A percentile compares a stretch with the other conserved stretches of the same genome.
Conservation (phyloP, 2,888 invertebrate species). For the Chirona hameri region DNA sequence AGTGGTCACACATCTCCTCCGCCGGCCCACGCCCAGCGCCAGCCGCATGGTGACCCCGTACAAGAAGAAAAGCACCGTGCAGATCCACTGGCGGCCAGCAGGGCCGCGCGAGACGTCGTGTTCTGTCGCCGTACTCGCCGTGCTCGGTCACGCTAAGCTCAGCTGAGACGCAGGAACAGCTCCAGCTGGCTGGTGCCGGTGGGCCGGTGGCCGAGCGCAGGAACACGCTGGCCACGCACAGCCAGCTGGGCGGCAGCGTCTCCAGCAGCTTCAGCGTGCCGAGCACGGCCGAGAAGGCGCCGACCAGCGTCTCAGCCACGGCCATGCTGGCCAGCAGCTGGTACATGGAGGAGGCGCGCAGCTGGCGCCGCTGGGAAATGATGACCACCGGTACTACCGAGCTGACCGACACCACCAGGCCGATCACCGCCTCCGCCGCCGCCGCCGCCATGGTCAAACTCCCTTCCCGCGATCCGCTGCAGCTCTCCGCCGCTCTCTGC, state of each 20-base stretch:
- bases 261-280: not conserved
- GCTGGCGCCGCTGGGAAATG: not conserved
- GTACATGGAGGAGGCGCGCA: not conserved
- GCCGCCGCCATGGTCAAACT: not conserved
- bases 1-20: not conserved
- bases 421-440: not conserved
- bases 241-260: not conserved
- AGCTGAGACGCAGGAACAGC: too few species aligned
- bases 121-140: not conserved
- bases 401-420: not conserved
- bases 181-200: too few species aligned
- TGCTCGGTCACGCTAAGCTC: not conserved
- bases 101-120: not conserved
- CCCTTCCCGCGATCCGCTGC: too few species aligned
- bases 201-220: not conserved
- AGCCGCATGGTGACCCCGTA: not conserved
- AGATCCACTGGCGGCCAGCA: not conserved
- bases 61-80: not conserved
- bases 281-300: not conserved
- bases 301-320: not conserved
- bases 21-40: not conserved
- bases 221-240: not conserved
- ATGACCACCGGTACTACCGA: not conserved
- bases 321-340: constrained; percentile 2
- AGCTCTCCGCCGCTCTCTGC: too few species aligned